A percentile compares a stretch with the other conserved stretches of the same genome.
phyloP scores from a whole-genome alignment of 2,888 invertebrate genomes.

The Oscheius myriophilus region DNA sequence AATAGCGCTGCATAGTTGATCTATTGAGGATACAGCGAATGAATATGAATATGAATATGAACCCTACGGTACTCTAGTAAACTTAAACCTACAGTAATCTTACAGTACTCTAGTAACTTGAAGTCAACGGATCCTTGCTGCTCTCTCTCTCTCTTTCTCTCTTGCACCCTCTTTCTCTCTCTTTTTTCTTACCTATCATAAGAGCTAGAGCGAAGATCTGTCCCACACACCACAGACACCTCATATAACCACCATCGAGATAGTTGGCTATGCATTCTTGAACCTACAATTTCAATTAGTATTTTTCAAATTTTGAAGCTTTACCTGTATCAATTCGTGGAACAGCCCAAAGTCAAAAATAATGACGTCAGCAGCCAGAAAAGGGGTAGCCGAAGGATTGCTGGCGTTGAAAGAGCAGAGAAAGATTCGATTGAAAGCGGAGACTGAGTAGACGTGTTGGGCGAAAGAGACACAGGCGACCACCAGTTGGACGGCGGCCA shows the following conservation, averaged over 20 bases:
- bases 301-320: not conserved
- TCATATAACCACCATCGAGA: conserved; percentile 64
- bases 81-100: too few species aligned
- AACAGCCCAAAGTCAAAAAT: conserved; percentile 65
- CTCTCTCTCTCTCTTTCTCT: too few species aligned
- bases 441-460: conserved; percentile 61
- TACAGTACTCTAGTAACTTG: too few species aligned
- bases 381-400: conserved; percentile 43
- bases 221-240: conserved; percentile 62
- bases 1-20: too few species aligned
- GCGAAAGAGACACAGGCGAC: conserved; percentile 57
- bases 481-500: conserved; percentile 56
- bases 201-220: conserved; percentile 49
- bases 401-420: conserved; percentile 59
- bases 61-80: too few species aligned
- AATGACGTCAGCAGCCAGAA: conserved; percentile 60
- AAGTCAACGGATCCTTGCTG: too few species aligned
- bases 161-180: too few species aligned
- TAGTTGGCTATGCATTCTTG: conserved; percentile 67
- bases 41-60: too few species aligned
- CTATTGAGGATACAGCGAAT: too few species aligned
- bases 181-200: conserved; percentile 40
- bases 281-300: conserved; percentile 39
- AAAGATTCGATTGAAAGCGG: conserved; percentile 55
- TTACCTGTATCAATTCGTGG: conserved; percentile 59